Conservation (phyloP, 2,888 invertebrate species). For the Ophioninae sp. region DNA sequence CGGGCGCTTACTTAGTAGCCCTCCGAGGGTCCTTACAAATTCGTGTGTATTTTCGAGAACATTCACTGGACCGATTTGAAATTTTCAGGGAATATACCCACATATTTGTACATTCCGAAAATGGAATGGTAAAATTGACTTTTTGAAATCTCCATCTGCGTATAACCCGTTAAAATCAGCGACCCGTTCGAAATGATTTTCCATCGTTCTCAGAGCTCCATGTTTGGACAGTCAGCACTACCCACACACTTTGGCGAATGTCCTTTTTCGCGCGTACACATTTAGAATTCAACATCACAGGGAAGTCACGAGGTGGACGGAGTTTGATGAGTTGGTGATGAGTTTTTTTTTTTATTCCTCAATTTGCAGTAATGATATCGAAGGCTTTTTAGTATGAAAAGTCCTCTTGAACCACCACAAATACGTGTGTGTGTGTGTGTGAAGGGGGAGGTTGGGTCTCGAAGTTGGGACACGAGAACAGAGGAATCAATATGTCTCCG, state of each 20-base stretch:
- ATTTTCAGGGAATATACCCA: too few species aligned
- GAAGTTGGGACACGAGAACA: conserved; percentile 60
- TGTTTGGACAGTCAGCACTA: neutral
- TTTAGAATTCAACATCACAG: conserved; percentile 7
- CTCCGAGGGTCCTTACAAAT: too few species aligned
- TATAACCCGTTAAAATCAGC: too few species aligned
- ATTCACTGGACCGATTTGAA: too few species aligned
- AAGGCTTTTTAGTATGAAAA: conserved; percentile 20
- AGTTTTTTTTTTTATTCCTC: neutral
- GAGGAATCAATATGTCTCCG: conserved; percentile 67
- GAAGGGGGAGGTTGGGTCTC: neutral
- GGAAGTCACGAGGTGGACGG: neutral
- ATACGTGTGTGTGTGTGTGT: conserved; percentile 5
- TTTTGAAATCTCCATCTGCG: too few species aligned
- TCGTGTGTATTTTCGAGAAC: too few species aligned
- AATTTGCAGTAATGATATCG: conserved; percentile 39
- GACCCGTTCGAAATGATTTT: too few species aligned
- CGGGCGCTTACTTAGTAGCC: too few species aligned
- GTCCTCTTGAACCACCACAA: conserved; percentile 7
- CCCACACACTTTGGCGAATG: neutral
- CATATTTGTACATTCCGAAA: too few species aligned
- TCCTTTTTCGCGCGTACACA: neutral
- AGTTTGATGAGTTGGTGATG: conserved; percentile 18
- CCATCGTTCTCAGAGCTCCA: too few species aligned
- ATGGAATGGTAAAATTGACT: too few species aligned